Base-by-base conservation (phyloP, 1,140 invertebrate genomes). In the Drosophila ambigua region DNA sequence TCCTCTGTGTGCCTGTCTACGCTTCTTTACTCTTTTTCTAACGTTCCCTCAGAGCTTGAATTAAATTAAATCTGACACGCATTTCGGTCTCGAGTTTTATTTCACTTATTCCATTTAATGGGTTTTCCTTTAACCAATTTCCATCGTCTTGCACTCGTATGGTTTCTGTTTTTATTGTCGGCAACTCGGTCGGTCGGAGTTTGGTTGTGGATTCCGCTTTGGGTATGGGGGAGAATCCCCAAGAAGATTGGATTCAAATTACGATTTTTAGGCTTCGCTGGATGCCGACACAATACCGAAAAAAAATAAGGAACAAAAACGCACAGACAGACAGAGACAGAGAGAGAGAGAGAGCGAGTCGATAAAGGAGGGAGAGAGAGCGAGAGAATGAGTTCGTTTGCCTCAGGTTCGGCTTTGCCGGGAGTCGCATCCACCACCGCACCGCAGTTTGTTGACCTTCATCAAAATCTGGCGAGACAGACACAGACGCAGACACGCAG, bases 361-460 rank as follows among this genome's bases (percentile, higher is more conserved):
- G n/a, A n/a, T n/a, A 9, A 5, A 35, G 2, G 2, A 7, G 11
- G 8, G 41, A 15, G 16, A 11, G 44, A 26, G n/a, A 31, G 16
- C 15, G 7, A 44, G 64, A 49, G 55, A 49, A 28, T 57, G 51
- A 82, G 83, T 83, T 88, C 82, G 67, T 88, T 84, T 75, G 75
- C 72, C 74, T 65, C 80, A 52, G 31, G 50, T 57, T 69, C 16
- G 35, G 35, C 54, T 11, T 59, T 64, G 59, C 41, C 31, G 51
- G 24, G 59, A 4, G 74, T 54, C 51, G 57, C 81, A 64, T 63
- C 55, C 81, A 78, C 79, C 82, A 62, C 60, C 82, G 78, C 35
- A 88, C 60, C 82, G 78, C 35, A 88, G 83, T 87, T 87, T 87
- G 83, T 87, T 87, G 82, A 87, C 82, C 82, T 87, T 87, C 83